Evolutionary conservation across 2,888 invertebrate genomes (phyloP).

Genomic region (Cephus runcator): DNA sequence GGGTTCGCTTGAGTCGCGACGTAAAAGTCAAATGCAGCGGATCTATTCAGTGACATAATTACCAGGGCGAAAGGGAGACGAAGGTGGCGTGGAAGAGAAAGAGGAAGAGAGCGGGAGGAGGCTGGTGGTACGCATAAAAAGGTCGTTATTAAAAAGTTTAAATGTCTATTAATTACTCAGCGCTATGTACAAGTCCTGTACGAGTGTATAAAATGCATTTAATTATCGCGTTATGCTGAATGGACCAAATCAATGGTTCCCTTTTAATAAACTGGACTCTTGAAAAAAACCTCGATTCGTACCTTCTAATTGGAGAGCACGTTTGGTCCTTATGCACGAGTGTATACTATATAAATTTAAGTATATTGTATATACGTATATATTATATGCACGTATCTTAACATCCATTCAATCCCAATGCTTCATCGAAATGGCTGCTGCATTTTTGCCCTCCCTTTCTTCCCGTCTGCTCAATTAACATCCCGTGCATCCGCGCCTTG

Average conservation of each 20-base stretch:
- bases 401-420: not conserved
- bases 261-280: constrained; percentile 34
- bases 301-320: constrained; percentile 21
- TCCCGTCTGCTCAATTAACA: constrained; percentile 9
- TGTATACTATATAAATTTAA: not conserved
- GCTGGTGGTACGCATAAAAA: constrained; percentile 49
- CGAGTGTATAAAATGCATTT: constrained; percentile 55
- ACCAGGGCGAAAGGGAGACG: constrained; percentile 31
- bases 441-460: not conserved
- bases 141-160: constrained; percentile 61
- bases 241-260: constrained; percentile 58
- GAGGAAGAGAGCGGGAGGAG: not conserved
- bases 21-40: constrained; percentile 59
- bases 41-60: constrained; percentile 58
- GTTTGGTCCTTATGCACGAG: not conserved
- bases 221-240: constrained; percentile 53
- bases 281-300: constrained; percentile 52
- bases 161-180: constrained; percentile 60
- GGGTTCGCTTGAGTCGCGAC: constrained; percentile 49
- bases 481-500: not conserved
- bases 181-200: constrained; percentile 41
- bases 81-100: not conserved
- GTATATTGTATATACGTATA: not conserved
- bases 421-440: constrained; percentile 32
- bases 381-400: not conserved